These are phyloP conservation scores for Heliocidaris erythrogramma DNA, from an alignment of 35 echinoderm and acorn worm genomes.

Conservation along the genomic window DNA sequence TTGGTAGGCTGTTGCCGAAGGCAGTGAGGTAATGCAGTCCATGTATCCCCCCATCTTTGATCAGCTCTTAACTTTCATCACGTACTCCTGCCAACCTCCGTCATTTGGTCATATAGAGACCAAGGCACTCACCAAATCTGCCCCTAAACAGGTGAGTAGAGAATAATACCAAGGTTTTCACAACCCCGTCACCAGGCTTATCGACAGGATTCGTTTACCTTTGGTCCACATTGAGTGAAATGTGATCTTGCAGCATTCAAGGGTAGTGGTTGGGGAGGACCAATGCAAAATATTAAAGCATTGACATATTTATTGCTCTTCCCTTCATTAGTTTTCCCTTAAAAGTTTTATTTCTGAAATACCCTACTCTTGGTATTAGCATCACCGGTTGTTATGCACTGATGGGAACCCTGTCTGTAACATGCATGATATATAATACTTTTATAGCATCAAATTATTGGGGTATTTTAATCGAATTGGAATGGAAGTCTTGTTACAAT, in stretches of 20 bases:
- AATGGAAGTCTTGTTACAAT: too few species aligned
- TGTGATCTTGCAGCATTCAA: not conserved
- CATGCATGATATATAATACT: too few species aligned
- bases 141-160: conserved; percentile 86
- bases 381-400: too few species aligned
- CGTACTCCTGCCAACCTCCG: conserved; percentile 91
- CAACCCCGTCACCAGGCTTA: not conserved
- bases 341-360: too few species aligned
- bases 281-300: too few species aligned
- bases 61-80: conserved; percentile 96
- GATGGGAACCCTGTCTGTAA: too few species aligned
- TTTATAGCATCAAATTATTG: too few species aligned
- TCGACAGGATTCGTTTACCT: not conserved
- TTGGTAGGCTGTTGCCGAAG: conserved; percentile 74
- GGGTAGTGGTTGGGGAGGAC: too few species aligned
- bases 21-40: conserved; percentile 73
- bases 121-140: conserved; percentile 74
- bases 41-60: conserved; percentile 95
- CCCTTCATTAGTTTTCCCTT: too few species aligned
- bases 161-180: not conserved
- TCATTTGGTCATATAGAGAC: conserved; percentile 94
- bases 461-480: too few species aligned
- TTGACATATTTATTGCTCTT: too few species aligned
- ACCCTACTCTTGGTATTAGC: too few species aligned
- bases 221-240: not conserved